Conservation (phyloP, 92 coral and sea anemone genomes). For the Diadumene lineata region DNA sequence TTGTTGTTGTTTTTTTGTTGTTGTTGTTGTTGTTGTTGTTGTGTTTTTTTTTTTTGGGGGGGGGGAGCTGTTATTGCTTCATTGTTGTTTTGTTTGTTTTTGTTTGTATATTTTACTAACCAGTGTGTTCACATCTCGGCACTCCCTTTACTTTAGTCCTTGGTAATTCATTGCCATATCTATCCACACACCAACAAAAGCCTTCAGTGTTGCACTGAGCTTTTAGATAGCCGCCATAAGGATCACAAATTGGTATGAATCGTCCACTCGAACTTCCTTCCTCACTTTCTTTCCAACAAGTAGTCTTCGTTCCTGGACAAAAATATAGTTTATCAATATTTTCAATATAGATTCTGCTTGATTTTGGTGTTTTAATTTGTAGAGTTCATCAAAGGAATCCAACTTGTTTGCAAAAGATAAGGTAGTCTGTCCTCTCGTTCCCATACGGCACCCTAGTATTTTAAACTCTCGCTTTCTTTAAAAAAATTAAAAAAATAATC, state of each 20-base stretch:
- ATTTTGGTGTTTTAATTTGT: too few species aligned
- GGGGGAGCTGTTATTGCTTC: too few species aligned
- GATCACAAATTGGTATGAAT: conserved; percentile 74
- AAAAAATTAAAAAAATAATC: too few species aligned
- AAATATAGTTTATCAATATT: neutral
- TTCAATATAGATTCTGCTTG: neutral
- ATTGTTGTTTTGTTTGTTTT: too few species aligned
- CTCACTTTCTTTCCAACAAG: conserved; percentile 74
- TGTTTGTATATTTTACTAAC: conserved; percentile 27
- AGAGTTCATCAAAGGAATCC: too few species aligned
- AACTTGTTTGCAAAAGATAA: too few species aligned
- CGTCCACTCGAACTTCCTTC: conserved; percentile 67
- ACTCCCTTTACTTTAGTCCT: conserved; percentile 72
- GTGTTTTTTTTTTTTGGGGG: too few species aligned
- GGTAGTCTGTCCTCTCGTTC: too few species aligned
- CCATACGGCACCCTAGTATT: too few species aligned
- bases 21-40: too few species aligned
- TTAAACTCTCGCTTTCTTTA: too few species aligned
- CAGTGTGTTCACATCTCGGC: conserved; percentile 50
- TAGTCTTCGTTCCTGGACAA: conserved; percentile 34
- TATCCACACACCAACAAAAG: conserved; percentile 90
- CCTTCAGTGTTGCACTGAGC: conserved; percentile 79
- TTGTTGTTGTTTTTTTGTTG: too few species aligned
- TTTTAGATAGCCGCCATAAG: conserved; percentile 60
- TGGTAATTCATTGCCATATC: conserved; percentile 85